phyloP scores from a whole-genome alignment of 2,113 vertebrate genomes.

The Cavia porcellus region DNA sequence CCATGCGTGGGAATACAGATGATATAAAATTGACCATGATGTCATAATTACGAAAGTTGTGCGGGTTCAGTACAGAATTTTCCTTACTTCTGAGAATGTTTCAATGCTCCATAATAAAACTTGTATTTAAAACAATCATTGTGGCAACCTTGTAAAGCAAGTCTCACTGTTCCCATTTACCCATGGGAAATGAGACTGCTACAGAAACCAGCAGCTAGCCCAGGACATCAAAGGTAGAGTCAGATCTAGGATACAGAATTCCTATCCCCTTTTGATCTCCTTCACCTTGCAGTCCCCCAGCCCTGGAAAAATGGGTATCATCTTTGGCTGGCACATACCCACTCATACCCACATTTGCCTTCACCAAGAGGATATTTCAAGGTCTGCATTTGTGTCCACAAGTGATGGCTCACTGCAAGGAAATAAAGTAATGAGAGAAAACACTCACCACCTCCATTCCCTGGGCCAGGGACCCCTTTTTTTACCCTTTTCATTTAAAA shows the following conservation, averaged over 20 bases:
- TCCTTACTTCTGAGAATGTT: neutral
- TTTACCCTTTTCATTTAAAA: neutral
- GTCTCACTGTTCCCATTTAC: neutral
- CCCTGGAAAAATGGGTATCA: neutral
- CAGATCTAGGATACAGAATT: neutral
- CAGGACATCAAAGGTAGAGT: neutral
- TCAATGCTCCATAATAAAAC: neutral
- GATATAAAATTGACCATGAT: neutral
- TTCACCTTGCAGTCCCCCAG: neutral
- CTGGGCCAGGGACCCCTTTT: neutral
- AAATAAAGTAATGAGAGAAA: neutral
- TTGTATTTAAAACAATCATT: neutral
- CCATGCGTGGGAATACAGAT: fast-evolving
- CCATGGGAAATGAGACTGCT: neutral
- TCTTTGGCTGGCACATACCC: neutral
- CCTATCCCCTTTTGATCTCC: neutral
- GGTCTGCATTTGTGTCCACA: neutral
- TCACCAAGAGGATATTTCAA: neutral
- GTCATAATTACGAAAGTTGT: neutral
- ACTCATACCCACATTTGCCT: neutral
- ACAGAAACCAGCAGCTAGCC: too few species aligned
- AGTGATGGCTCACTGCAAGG: neutral
- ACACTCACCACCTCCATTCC: neutral
- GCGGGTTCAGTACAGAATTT: neutral
- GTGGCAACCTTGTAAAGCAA: neutral